These are phyloP conservation scores for Euzophera pinguis DNA, from an alignment of 2,888 invertebrate species.

Conservation along the genomic window DNA sequence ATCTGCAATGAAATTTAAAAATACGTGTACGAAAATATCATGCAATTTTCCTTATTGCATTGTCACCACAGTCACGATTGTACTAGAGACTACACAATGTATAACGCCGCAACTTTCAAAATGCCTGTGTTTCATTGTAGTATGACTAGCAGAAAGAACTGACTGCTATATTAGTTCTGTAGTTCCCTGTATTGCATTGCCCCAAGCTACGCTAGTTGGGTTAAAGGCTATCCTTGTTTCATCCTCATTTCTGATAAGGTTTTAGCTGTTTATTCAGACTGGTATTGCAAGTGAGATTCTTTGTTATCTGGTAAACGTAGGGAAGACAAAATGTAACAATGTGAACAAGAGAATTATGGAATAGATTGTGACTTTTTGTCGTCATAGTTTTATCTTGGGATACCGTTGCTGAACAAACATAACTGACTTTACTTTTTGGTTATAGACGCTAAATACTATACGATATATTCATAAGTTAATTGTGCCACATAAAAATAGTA, in stretches of 20 bases:
- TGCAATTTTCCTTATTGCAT: constrained; percentile 12
- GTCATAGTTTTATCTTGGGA: too few species aligned
- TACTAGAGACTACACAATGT: background rate
- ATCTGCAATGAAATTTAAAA: constrained; percentile 11
- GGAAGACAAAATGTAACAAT: too few species aligned
- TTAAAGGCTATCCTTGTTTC: background rate
- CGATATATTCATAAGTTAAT: too few species aligned
- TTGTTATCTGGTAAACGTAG: background rate
- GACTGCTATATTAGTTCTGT: background rate
- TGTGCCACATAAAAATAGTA: too few species aligned
- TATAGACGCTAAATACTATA: too few species aligned
- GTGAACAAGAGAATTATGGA: too few species aligned
- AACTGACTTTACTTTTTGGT: too few species aligned
- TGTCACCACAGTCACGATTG: constrained; percentile 14
- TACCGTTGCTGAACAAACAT: too few species aligned
- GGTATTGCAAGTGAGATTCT: background rate
- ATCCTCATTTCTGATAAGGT: constrained; percentile 7
- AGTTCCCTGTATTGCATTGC: background rate
- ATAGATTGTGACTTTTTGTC: too few species aligned
- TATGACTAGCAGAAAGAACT: background rate
- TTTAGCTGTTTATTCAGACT: constrained; percentile 5
- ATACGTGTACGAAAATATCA: constrained; percentile 10
- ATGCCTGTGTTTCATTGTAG: background rate
- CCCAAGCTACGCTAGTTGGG: constrained; percentile 1
- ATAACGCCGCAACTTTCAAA: background rate